A percentile compares a stretch with the other conserved stretches of the same genome.
Conservation (phyloP, 2,113 vertebrate species). For the Pollimyrus isidori region DNA sequence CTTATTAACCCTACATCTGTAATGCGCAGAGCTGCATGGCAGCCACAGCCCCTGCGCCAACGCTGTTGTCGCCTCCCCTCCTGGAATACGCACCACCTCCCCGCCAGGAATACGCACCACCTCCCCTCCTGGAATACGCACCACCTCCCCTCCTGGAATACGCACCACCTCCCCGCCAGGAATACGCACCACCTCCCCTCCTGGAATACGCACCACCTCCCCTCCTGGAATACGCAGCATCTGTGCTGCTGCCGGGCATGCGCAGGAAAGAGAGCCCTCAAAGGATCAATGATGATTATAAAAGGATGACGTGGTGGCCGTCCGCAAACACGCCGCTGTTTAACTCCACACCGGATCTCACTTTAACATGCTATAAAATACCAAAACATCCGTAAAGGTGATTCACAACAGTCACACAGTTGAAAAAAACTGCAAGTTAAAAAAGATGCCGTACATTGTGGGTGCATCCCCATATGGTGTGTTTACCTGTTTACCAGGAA, state of each 20-base stretch:
- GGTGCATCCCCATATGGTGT: not conserved
- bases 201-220: no score
- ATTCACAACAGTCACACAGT: not conserved
- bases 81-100: no score
- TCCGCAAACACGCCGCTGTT: not conserved
- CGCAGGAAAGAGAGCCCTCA: not conserved
- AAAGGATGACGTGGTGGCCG: not conserved
- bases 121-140: not conserved
- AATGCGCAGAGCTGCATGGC: not conserved
- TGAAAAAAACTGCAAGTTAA: not conserved
- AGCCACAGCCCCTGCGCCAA: not conserved
- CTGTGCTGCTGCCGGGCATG: not conserved
- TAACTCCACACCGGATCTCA: not conserved
- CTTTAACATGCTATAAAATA: not conserved
- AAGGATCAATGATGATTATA: not conserved
- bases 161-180: no score
- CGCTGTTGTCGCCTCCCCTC: no score
- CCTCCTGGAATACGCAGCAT: not conserved
- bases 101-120: no score
- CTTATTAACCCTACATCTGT: not conserved
- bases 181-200: not conserved
- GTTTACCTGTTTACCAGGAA: not conserved
- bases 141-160: no score
- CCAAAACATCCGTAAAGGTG: not conserved
- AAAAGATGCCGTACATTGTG: not conserved